Conservation (phyloP, 2,888 invertebrate genomes). For the Cantharis flavilabris region DNA sequence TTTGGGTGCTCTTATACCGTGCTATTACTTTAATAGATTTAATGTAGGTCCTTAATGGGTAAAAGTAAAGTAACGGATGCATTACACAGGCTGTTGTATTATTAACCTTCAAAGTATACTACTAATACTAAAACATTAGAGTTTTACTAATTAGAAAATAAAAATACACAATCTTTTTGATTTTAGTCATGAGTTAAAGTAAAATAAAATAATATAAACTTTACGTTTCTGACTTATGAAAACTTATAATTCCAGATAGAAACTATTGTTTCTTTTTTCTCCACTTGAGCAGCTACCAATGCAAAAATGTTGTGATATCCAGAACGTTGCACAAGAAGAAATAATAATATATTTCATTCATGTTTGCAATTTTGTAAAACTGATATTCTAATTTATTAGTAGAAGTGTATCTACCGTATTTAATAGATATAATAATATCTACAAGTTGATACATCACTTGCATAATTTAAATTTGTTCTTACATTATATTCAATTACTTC, state of each 20-base stretch:
- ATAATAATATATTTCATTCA: no score
- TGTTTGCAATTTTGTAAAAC: no score
- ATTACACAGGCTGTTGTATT: not conserved
- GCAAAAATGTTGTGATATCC: no score
- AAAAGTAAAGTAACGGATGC: not conserved
- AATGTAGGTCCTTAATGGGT: not conserved
- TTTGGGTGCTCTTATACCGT: not conserved
- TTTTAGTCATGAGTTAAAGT: not conserved
- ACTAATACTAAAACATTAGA: not conserved
- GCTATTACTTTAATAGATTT: not conserved
- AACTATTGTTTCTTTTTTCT: not conserved
- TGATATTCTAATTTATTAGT: no score
- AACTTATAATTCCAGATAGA: no score
- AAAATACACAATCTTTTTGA: not conserved
- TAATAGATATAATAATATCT: no score
- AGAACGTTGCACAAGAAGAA: no score
- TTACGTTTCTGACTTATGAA: not conserved
- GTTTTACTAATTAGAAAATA: not conserved
- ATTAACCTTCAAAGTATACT: not conserved
- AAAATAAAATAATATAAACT: not conserved
- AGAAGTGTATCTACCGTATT: no score
- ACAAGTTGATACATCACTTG: no score
- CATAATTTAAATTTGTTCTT: no score
- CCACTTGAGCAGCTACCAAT: not conserved
- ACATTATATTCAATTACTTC: no score